phyloP scores from a whole-genome alignment of 1,140 invertebrate species.

The Radopholus similis region DNA sequence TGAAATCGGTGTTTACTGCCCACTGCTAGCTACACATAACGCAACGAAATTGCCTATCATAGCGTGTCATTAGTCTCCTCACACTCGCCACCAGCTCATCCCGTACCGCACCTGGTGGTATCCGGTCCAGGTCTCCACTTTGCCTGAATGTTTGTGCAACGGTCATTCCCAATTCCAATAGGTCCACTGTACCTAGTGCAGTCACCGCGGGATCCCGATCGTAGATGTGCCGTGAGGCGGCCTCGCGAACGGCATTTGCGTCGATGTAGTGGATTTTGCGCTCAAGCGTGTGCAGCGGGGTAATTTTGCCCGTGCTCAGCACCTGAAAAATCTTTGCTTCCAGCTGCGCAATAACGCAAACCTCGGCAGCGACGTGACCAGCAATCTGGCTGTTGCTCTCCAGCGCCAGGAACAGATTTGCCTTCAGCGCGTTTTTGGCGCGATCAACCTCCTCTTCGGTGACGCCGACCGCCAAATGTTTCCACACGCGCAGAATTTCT shows the following conservation, averaged over 20 bases:
- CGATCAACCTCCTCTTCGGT: slow-evolving; percentile 43
- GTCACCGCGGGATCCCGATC: slow-evolving; percentile 42
- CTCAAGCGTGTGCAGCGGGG: slow-evolving; percentile 28
- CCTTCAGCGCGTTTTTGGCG: slow-evolving; percentile 35
- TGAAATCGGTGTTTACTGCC: too few species aligned
- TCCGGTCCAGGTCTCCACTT: slow-evolving; percentile 25
- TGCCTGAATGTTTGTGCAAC: slow-evolving; percentile 3
- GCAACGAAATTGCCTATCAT: too few species aligned
- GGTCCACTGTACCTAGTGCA: slow-evolving; percentile 22
- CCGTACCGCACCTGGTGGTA: slow-evolving; percentile 22
- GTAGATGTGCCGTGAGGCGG: slow-evolving; percentile 41
- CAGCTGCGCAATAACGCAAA: background rate
- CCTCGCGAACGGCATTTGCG: slow-evolving; percentile 32
- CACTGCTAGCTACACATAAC: too few species aligned
- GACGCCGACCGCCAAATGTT: slow-evolving; percentile 38
- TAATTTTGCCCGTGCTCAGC: slow-evolving; percentile 32
- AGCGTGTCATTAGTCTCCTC: too few species aligned
- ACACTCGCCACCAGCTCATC: slow-evolving; percentile 41
- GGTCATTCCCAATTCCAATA: background rate
- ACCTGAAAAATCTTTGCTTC: slow-evolving; percentile 28
- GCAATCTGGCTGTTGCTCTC: slow-evolving; percentile 37
- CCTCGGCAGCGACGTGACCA: slow-evolving; percentile 35
- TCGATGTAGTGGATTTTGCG: slow-evolving; percentile 27
- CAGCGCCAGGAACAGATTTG: slow-evolving; percentile 28
- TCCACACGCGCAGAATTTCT: slow-evolving; percentile 34